These are phyloP conservation scores for Athetis lepigone DNA, from an alignment of 2,888 invertebrate genomes.

Conservation along the genomic window DNA sequence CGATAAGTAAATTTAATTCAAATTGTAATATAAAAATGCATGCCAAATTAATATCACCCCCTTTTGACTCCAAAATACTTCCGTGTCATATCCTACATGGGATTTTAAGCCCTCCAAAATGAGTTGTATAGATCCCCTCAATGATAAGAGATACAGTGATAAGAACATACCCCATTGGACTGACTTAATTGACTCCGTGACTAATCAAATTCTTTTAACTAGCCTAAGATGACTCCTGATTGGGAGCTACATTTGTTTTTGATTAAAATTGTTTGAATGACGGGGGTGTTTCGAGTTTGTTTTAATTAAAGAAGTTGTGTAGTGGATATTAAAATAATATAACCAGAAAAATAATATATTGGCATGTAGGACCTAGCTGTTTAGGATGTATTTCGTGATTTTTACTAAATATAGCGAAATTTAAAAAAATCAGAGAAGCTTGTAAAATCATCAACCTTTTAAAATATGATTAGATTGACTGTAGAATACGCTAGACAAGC, in stretches of 20 bases:
- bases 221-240: slow-evolving; percentile 64
- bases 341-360: background rate
- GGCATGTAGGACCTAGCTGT: no score
- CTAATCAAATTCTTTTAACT: slow-evolving; percentile 73
- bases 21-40: slow-evolving; percentile 7
- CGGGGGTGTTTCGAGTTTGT: slow-evolving; percentile 35
- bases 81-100: slow-evolving; percentile 31
- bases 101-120: slow-evolving; percentile 51
- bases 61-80: slow-evolving; percentile 14
- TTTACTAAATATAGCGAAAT: no score
- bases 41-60: slow-evolving; percentile 10
- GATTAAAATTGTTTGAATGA: slow-evolving; percentile 55
- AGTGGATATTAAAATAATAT: background rate
- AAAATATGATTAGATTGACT: no score
- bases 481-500: no score
- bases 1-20: background rate
- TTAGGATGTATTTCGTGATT: no score
- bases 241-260: slow-evolving; percentile 62
- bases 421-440: no score
- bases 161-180: slow-evolving; percentile 45
- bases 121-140: slow-evolving; percentile 70
- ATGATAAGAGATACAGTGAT: slow-evolving; percentile 72
- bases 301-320: slow-evolving; percentile 5
- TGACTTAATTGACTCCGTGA: slow-evolving; percentile 75
- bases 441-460: no score